phyloP scores from a whole-genome alignment of 2,888 invertebrate genomes.

The Schizaphis graminum region DNA sequence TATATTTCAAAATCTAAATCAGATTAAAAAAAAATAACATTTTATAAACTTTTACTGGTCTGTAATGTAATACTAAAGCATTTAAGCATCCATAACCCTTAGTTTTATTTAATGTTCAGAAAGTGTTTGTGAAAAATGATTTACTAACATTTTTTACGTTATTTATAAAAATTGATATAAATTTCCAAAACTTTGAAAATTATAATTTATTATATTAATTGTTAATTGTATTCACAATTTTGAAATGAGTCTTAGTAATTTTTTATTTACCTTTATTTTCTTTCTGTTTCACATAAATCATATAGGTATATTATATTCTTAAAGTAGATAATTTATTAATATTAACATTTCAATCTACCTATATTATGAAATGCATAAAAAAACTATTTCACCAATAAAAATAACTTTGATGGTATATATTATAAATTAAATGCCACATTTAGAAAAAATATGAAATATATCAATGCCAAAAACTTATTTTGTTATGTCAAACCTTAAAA shows the following conservation, averaged over 20 bases:
- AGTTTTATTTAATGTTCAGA: not conserved
- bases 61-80: not conserved
- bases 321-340: not conserved
- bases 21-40: not conserved
- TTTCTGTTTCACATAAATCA: not conserved
- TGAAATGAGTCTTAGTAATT: not conserved
- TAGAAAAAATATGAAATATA: not conserved
- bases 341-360: not conserved
- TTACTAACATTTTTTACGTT: not conserved
- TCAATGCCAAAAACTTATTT: not conserved
- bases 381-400: not conserved
- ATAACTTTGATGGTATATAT: not conserved
- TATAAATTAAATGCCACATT: not conserved
- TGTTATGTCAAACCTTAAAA: not conserved
- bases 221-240: not conserved
- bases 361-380: not conserved
- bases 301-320: not conserved
- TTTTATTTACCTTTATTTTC: not conserved
- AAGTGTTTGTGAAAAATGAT: not conserved
- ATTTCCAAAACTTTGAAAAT: not conserved
- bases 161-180: not conserved
- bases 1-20: not conserved
- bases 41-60: not conserved
- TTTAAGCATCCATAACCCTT: not conserved
- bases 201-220: not conserved